Evolutionary conservation across 2,113 vertebrate species (phyloP), one percentile per base, ranked within the genome.

Genomic region (Neolamprologus fasciatus): DNA sequence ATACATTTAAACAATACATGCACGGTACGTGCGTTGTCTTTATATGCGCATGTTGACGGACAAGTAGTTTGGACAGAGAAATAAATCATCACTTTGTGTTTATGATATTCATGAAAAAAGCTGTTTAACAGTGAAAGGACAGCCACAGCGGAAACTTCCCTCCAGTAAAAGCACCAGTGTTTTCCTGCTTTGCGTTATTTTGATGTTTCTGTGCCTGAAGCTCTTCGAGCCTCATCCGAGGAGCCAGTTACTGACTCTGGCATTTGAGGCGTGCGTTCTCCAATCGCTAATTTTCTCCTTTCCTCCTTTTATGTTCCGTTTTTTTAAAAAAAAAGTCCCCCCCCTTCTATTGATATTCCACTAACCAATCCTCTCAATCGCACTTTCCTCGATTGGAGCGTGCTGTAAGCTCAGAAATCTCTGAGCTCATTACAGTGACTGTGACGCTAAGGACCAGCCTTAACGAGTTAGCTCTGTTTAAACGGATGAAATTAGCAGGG

Each of bases 371-470:
- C 82, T 53, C 78, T 68, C 28, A 78, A 4, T 73, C 33, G 1
- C 12, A 58, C 40, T 26, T 5, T 33, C 63, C 31, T 35, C 21
- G 79, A 84, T 7, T 47, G 2, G 5, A 79, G 80, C 8, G 66
- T 13, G 66, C 82, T 21, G 78, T 58, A 6, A 1, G 2, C 81
- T 87, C 78, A 83, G 86, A 92, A 89, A 85, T 91, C 92, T 91
- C 90, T 5, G 55, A 92, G 91, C 93, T 94, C 89, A 88, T 95
- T 95, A 94, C 80, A 31, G 88, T 35, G 90, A 55, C 86, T 87
- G 16, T 35, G 50, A 28, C 26, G 57, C 86, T 71, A 9, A 86
- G 73, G 85, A 79, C 37, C 80, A 8, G 84, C 88, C 90, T 50
- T 93, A 91, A 95, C 57, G 87, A 92, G 92, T 80, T 81, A 63